Percentiles rank a stretch among this genome's conserved stretches.
Conservation (phyloP, 2,797 vertebrate genomes). For the Lindbergichthys nudifrons region DNA sequence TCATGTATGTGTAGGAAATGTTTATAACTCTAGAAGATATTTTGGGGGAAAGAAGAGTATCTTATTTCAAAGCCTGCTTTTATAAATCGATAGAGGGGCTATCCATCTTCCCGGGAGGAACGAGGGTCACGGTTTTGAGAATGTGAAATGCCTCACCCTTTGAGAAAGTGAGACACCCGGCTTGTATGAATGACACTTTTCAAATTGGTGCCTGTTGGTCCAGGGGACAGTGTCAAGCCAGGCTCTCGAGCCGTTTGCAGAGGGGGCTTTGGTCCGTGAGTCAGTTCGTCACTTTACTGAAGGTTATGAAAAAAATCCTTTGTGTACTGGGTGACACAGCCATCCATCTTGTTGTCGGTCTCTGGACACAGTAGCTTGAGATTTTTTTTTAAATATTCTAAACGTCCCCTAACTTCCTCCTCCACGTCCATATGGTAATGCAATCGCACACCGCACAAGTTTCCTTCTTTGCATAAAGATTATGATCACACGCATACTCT, state of each 20-base stretch:
- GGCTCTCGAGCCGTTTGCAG: not conserved
- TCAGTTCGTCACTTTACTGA: slow-evolving; percentile 25
- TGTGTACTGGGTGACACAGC: slow-evolving; percentile 35
- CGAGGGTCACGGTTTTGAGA: slow-evolving; percentile 32
- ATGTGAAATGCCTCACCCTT: slow-evolving; percentile 21
- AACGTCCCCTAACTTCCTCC: not conserved
- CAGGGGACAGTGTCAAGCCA: slow-evolving; percentile 27
- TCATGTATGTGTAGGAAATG: not conserved
- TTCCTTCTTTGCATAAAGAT: slow-evolving; percentile 20
- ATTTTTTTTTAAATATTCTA: slow-evolving; percentile 11
- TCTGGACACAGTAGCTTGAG: not conserved
- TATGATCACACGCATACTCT: slow-evolving; percentile 13
- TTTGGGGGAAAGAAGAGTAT: not conserved
- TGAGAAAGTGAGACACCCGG: slow-evolving; percentile 14
- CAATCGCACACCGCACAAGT: slow-evolving; percentile 6
- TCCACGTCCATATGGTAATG: slow-evolving; percentile 1
- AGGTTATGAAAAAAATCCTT: slow-evolving; percentile 42
- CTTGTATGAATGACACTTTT: slow-evolving; percentile 48
- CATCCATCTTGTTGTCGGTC: slow-evolving; percentile 45
- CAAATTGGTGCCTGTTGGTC: slow-evolving; percentile 39
- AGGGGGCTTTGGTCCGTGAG: slow-evolving; percentile 13
- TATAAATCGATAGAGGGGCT: not conserved
- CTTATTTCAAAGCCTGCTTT: not conserved
- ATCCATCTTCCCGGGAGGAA: not conserved
- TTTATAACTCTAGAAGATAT: too few relatives aligned